These are phyloP conservation scores for Clanis bilineata DNA, from an alignment of 2,888 invertebrate species.

Conservation along the genomic window DNA sequence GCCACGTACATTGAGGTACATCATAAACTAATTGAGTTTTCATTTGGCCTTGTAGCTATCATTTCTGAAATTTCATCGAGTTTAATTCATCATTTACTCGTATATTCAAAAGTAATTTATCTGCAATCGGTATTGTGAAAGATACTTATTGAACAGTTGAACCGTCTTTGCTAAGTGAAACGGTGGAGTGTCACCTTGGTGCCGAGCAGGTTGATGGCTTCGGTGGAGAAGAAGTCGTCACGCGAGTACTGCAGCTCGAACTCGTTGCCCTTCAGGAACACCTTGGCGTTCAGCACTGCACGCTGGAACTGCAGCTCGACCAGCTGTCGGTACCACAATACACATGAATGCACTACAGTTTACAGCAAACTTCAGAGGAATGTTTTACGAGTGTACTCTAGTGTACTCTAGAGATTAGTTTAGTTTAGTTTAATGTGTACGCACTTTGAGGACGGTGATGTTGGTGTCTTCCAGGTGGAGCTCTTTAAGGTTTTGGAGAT, in stretches of 20 bases:
- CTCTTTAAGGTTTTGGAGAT: slow-evolving; percentile 12
- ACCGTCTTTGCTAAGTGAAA: background rate
- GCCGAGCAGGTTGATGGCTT: too few relatives aligned
- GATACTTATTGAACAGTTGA: background rate
- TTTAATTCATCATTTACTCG: too few relatives aligned
- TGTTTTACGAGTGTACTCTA: background rate
- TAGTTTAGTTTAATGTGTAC: too few relatives aligned
- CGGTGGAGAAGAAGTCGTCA: background rate
- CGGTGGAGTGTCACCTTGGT: background rate
- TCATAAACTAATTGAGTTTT: too few relatives aligned
- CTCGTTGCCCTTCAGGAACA: background rate
- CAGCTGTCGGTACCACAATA: background rate
- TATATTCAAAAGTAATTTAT: too few relatives aligned
- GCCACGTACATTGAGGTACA: too few relatives aligned
- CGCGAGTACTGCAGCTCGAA: background rate
- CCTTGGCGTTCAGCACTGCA: background rate
- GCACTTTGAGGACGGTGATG: slow-evolving; percentile 53
- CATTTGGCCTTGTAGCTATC: too few relatives aligned
- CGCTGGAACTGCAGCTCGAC: background rate
- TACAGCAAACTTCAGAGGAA: too few relatives aligned
- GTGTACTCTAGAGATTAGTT: too few relatives aligned
- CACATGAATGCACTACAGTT: too few relatives aligned
- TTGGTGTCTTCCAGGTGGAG: slow-evolving; percentile 14
- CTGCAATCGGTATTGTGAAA: too few relatives aligned
- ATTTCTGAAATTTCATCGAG: too few relatives aligned